Conservation (phyloP, 2,888 invertebrate species). For the Mongoloraphidia duomilia region DNA sequence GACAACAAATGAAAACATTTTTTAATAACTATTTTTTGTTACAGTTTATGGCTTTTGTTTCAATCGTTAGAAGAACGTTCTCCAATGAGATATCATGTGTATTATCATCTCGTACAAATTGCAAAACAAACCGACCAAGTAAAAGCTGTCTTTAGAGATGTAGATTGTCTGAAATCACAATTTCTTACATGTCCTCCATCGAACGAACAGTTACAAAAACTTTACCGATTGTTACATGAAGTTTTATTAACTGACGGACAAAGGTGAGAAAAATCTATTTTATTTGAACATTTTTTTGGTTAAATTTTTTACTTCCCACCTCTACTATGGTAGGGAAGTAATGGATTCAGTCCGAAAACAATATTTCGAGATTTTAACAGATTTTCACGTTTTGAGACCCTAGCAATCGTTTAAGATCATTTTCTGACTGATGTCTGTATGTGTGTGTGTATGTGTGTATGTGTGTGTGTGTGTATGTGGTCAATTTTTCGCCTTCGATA, state of each 20-base stretch:
- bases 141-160: constrained; percentile 67
- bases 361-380: no score
- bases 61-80: constrained; percentile 78
- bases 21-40: neutral
- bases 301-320: no score
- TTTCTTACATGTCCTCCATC: constrained; percentile 67
- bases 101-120: constrained; percentile 79
- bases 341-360: no score
- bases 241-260: constrained; percentile 76
- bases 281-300: no score
- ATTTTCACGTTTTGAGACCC: no score
- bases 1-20: neutral
- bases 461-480: no score
- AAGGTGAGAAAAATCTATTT: constrained; percentile 36
- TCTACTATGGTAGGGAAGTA: no score
- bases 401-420: no score
- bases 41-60: constrained; percentile 66
- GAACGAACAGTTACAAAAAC: constrained; percentile 81
- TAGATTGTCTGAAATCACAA: constrained; percentile 69
- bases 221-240: constrained; percentile 78
- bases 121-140: constrained; percentile 80
- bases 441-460: no score
- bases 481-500: no score
- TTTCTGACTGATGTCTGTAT: no score
- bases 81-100: constrained; percentile 80